These are phyloP conservation scores for Chalcosyrphus nemorum DNA, from an alignment of 2,888 invertebrate genomes.

Conservation along the genomic window DNA sequence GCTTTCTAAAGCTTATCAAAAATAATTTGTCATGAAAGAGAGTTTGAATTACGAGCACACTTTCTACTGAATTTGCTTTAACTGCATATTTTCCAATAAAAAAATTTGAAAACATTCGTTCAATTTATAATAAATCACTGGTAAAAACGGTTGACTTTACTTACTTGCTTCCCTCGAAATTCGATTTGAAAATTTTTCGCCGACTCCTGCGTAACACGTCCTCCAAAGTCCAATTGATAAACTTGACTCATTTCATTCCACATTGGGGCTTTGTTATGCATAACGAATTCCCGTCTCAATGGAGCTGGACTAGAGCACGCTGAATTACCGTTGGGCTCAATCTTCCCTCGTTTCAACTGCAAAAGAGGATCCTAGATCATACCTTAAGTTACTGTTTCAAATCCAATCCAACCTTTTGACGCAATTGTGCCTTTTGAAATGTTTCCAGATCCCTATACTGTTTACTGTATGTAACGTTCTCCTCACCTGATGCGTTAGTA, in stretches of 20 bases:
- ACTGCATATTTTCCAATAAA: no score
- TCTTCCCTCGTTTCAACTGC: constrained; percentile 89
- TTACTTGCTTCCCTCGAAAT: constrained; percentile 96
- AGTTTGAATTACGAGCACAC: no score
- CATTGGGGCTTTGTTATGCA: constrained; percentile 98
- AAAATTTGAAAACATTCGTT: no score
- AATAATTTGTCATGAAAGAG: no score
- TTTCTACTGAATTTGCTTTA: no score
- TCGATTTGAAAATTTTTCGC: constrained; percentile 99
- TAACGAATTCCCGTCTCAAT: constrained; percentile 91
- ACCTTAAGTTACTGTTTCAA: not conserved
- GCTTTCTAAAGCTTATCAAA: no score
- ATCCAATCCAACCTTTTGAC: constrained; percentile 88
- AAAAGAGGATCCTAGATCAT: constrained; percentile 55
- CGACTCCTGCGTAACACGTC: constrained; percentile 99
- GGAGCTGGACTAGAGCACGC: constrained; percentile 81
- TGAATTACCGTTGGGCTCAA: constrained; percentile 83
- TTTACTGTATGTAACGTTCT: constrained; percentile 83
- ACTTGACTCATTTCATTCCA: constrained; percentile 99
- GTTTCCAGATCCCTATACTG: constrained; percentile 94
- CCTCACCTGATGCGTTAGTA: constrained; percentile 84
- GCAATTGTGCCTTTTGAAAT: constrained; percentile 94
- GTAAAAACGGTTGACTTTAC: constrained; percentile 41
- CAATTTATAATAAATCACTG: no score
- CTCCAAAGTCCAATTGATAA: constrained; percentile 99